Base-by-base conservation (phyloP, 1,140 invertebrate species). In the Solenopsis invicta region DNA sequence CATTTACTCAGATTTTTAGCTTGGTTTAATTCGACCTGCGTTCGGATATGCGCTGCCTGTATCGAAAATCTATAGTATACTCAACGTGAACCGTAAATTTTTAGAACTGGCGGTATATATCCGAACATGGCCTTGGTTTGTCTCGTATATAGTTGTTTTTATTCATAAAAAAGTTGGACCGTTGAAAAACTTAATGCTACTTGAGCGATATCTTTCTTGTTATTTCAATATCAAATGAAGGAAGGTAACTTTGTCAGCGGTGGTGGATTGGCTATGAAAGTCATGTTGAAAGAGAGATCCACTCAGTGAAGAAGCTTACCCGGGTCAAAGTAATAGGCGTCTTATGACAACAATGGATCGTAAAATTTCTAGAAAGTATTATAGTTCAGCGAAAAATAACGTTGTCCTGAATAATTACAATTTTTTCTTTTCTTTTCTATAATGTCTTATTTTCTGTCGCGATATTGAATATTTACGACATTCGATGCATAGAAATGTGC, bases 261-360 rank as follows among this genome's bases (percentile, higher is more conserved):
- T 45, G 61, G 18, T 59, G 74, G 77, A 45, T 84, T 80, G 85
- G 85, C 69, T 87, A 41, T 48, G 6, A 61, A 84, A 64, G 71
- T 64, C 41, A 67, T 34, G 74, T 56, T 50, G 56, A 12, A 21
- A 48, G 29, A 69, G 56, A 64, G 64, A 6, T 75, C 29, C 34
- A 50, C 13, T 64, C 9, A 76, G 81, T 84, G 88, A 78, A 86
- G 56, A 66, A 75, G 41, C 59, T 59, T 72, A 67, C 86, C 52
- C 72, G 62, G 34, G 50, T 71, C 56, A 69, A 74, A 86, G 87
- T 90, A 88, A 90, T 88, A 90, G 81, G 52, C 71, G 72, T 81
- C 56, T 90, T 80, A 90, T 69, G 45, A 56, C 71, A 88, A 89
- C 88, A 59, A 87, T 41, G 78, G 21, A 56, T 76, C 24, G 52